Evolutionary conservation across 2,797 vertebrate genomes (phyloP).

Genomic region (Chromis chromis): DNA sequence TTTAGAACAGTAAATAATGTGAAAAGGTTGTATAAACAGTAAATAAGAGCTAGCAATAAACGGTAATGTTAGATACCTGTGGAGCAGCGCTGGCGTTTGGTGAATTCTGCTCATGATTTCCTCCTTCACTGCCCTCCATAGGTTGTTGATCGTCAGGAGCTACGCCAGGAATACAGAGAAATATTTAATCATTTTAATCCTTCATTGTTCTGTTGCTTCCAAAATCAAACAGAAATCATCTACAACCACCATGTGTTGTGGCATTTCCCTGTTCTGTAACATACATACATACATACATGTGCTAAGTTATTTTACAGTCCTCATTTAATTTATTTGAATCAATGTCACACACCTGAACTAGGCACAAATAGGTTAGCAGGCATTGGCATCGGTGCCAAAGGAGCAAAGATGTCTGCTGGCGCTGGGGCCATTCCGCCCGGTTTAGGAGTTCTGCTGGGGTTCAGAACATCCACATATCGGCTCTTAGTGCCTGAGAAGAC

Average conservation of each 20-base stretch:
- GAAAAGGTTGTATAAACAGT: neutral
- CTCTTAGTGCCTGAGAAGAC: constrained; percentile 83
- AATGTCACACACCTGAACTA: constrained; percentile 75
- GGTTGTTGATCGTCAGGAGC: constrained; percentile 87
- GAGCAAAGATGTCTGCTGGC: constrained; percentile 90
- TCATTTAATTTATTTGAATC: neutral
- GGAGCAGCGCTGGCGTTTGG: constrained; percentile 69
- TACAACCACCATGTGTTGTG: neutral
- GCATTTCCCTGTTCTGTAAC: neutral
- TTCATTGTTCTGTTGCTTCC: neutral
- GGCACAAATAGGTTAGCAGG: constrained; percentile 89
- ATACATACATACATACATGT: no score
- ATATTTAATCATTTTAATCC: neutral
- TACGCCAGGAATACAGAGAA: constrained; percentile 44
- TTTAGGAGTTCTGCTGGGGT: constrained; percentile 85
- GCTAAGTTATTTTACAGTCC: neutral
- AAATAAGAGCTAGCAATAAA: neutral
- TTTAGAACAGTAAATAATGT: neutral
- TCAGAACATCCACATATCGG: constrained; percentile 94
- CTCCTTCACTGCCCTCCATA: constrained; percentile 83
- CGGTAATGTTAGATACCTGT: constrained; percentile 66
- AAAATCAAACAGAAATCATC: neutral
- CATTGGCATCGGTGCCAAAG: constrained; percentile 93
- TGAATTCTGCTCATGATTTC: constrained; percentile 75
- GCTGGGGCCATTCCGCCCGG: constrained; percentile 81